Base-by-base conservation (phyloP, 1,140 invertebrate genomes). In the Metopolophium dirhodum region DNA sequence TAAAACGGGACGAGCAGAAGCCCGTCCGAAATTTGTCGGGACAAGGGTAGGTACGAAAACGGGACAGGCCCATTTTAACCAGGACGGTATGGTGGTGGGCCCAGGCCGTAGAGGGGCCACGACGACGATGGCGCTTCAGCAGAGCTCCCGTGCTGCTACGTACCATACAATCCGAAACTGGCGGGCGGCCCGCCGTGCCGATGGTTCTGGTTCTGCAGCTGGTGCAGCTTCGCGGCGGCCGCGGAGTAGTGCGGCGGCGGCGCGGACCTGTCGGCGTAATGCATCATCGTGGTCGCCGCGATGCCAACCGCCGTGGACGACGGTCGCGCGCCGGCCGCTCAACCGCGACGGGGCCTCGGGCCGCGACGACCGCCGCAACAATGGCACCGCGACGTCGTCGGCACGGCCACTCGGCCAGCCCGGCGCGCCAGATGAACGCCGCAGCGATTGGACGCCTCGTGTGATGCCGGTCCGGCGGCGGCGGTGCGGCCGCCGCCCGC, bases 161-260 rank as follows among this genome's bases (percentile, higher is more conserved):
- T 93, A 93, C 91, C 91, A 14, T 93, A 93, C 35, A 93, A 85
- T 30, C 91, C 91, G 3, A 54, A n/a, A 57, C 91, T 86, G 77
- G 47, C 20, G 18, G 91, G 47, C 3, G 22, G 7, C n/a, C 37
- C 41, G 49, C 91, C 91, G 49, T 83, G 23, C 37, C 77, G 49
- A 3, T 83, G 91, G 54, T 90, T 90, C 37, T 93, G 77, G 35
- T 37, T 93, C 91, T 93, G 91, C 82, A 85, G 82, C 1, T 68
- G 89, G 41, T 90, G 54, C 23, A 90, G 54, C 54, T 68, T 90
- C 11, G 89, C 57, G 26, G 89, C 89, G 49, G 91, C 82, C 49
- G 82, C 82, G 20, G 77, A 93, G 26, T 93, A 93, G 30, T 93
- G 82, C 49, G 91, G 35, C 26, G 91, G 82, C 82, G 91, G 91